Conservation (phyloP, 2,888 invertebrate genomes). For the Drosophila mettleri region DNA sequence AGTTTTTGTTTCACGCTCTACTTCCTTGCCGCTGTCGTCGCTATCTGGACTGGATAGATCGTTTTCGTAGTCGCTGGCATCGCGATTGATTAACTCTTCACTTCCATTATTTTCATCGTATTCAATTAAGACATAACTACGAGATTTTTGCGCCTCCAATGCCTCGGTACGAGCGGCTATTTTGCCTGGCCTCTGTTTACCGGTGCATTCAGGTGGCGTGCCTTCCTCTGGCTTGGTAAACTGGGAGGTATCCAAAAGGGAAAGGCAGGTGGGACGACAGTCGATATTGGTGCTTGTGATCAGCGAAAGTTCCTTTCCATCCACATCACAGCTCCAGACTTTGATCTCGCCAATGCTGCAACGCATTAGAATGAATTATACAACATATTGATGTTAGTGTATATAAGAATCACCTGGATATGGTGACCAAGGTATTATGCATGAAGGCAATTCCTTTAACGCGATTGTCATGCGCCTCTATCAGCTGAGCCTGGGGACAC, state of each 20-base stretch:
- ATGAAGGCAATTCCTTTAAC: slow-evolving; percentile 88
- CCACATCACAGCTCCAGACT: slow-evolving; percentile 87
- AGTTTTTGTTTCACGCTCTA: background rate
- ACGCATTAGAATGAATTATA: background rate
- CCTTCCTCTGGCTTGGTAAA: slow-evolving; percentile 42
- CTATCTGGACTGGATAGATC: background rate
- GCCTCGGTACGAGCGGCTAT: slow-evolving; percentile 5
- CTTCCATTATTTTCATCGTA: slow-evolving; percentile 57
- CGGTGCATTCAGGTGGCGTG: accelerated
- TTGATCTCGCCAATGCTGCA: slow-evolving; percentile 91
- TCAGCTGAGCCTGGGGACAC: slow-evolving; percentile 37
- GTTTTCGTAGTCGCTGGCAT: background rate
- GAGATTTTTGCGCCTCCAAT: slow-evolving; percentile 25
- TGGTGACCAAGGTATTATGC: slow-evolving; percentile 88
- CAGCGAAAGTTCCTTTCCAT: slow-evolving; percentile 84
- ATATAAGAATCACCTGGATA: slow-evolving; percentile 86
- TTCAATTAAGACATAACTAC: slow-evolving; percentile 81
- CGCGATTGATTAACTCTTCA: background rate
- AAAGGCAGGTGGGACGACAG: slow-evolving; percentile 91
- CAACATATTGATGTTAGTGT: background rate
- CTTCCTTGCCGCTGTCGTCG: background rate
- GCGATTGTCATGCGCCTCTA: slow-evolving; percentile 88
- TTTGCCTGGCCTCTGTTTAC: background rate
- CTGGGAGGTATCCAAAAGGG: slow-evolving; percentile 86
- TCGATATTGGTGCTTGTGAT: slow-evolving; percentile 87